Percentiles rank a stretch among this genome's conserved stretches.
Evolutionary conservation across 2,113 vertebrate species (phyloP).

Genomic region (Lutjanus erythropterus): DNA sequence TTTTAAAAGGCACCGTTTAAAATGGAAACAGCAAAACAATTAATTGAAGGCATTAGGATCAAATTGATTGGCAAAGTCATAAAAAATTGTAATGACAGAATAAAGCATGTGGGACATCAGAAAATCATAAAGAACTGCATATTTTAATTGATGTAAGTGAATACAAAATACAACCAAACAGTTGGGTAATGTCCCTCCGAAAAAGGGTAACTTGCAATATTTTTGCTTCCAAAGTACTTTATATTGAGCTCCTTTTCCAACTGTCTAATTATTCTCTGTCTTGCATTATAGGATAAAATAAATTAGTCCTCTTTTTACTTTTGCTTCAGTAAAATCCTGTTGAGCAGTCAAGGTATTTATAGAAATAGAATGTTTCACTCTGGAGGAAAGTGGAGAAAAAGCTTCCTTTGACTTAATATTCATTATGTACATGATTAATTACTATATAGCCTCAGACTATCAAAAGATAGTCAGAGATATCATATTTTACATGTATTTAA

Average conservation of each 20-base stretch:
- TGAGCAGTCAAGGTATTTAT: slow-evolving; percentile 45
- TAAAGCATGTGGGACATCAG: too few species aligned
- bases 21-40: too few species aligned
- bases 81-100: too few species aligned
- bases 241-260: slow-evolving; percentile 7
- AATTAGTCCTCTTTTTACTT: slow-evolving; percentile 16
- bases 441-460: slow-evolving; percentile 76
- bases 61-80: too few species aligned
- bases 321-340: slow-evolving; percentile 31
- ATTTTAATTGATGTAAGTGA: not conserved
- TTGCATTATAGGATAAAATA: slow-evolving; percentile 19
- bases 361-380: slow-evolving; percentile 60
- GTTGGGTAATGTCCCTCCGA: not conserved
- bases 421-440: slow-evolving; percentile 79
- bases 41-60: too few species aligned
- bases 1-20: too few species aligned
- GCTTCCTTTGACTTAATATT: slow-evolving; percentile 69
- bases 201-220: not conserved
- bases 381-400: slow-evolving; percentile 56
- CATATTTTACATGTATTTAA: slow-evolving; percentile 81
- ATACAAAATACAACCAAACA: slow-evolving; percentile 9
- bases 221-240: not conserved
- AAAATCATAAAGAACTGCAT: not conserved
- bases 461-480: slow-evolving; percentile 73
- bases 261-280: slow-evolving; percentile 32